Evolutionary conservation across 2,113 vertebrate genomes (phyloP).

Genomic region (Hydrolagus affinis): DNA sequence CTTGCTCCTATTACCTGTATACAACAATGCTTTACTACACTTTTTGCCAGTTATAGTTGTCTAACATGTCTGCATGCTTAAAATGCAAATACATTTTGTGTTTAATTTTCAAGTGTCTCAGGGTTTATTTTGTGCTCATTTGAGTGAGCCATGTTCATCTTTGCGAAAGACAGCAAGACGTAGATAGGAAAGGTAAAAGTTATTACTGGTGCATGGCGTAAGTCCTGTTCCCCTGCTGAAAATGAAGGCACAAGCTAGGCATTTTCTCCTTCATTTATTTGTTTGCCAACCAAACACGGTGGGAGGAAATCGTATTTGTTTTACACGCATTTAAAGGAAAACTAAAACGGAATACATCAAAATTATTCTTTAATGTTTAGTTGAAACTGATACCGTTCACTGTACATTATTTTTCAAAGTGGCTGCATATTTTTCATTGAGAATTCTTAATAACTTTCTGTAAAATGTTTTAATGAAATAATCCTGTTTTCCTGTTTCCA

Average conservation of each 20-base stretch:
- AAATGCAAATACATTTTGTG: background rate
- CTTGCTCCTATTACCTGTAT: background rate
- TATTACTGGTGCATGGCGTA: background rate
- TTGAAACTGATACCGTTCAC: background rate
- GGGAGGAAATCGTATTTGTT: too few relatives aligned
- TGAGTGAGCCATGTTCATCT: background rate
- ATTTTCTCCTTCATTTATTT: too few relatives aligned
- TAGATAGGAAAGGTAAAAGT: background rate
- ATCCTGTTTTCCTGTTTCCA: background rate
- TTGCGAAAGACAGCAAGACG: background rate
- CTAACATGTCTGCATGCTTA: background rate
- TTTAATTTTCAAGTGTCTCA: background rate
- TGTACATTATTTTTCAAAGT: background rate
- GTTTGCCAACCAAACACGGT: too few relatives aligned
- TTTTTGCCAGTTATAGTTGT: constrained; percentile 8
- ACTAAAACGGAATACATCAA: background rate
- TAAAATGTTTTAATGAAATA: constrained; percentile 16
- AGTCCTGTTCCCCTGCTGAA: background rate
- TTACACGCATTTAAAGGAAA: too few relatives aligned
- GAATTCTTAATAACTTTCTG: background rate
- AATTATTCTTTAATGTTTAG: background rate
- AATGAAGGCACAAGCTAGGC: background rate
- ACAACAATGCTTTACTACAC: constrained; percentile 3
- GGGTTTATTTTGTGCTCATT: background rate
- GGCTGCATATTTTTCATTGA: background rate